Evolutionary conservation across 2,797 vertebrate genomes (phyloP).

Genomic region (Gouania willdenowi): DNA sequence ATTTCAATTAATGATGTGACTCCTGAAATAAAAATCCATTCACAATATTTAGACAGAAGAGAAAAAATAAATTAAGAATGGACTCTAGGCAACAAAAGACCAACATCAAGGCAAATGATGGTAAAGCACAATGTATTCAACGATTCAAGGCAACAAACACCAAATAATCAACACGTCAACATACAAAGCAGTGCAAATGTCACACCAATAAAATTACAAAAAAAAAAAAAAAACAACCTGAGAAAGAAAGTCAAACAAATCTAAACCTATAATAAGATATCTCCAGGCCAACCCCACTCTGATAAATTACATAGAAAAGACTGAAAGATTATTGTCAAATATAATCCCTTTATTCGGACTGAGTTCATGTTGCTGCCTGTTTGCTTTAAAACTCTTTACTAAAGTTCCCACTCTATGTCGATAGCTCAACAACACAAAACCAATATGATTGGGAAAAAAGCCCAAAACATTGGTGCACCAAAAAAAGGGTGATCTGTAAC

Average conservation of each 20-base stretch:
- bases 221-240: constrained; percentile 73
- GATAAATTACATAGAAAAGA: constrained; percentile 68
- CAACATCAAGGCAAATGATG: constrained; percentile 56
- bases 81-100: constrained; percentile 46
- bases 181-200: constrained; percentile 78
- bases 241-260: constrained; percentile 65
- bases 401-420: constrained; percentile 41
- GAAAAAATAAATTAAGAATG: background rate
- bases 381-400: constrained; percentile 5
- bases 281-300: constrained; percentile 58
- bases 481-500: constrained; percentile 62
- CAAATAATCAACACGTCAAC: constrained; percentile 53
- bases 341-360: constrained; percentile 50
- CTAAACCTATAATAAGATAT: constrained; percentile 50
- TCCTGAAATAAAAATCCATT: constrained; percentile 42
- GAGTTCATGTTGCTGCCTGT: constrained; percentile 29
- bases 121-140: constrained; percentile 74
- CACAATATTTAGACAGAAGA: background rate
- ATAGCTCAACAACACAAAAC: constrained; percentile 38
- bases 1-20: too few relatives aligned
- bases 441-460: constrained; percentile 43
- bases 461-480: constrained; percentile 41
- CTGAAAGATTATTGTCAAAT: constrained; percentile 53
- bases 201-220: constrained; percentile 70
- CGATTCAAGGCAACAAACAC: constrained; percentile 74